Conservation (phyloP, 1,140 invertebrate genomes). For the Eulimnadia texana region DNA sequence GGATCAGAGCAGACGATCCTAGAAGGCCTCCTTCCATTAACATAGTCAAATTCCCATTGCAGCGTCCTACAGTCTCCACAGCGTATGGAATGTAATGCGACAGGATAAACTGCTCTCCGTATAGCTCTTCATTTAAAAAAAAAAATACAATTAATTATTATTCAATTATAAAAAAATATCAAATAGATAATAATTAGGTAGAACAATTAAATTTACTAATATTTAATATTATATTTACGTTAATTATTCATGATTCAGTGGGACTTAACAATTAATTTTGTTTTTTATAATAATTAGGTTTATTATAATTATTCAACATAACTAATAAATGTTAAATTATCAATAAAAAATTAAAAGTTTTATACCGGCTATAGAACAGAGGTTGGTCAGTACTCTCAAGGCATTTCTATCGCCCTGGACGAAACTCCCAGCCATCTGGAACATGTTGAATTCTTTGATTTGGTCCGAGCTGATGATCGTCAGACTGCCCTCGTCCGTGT, state of each 20-base stretch:
- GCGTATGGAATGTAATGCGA: constrained; percentile 89
- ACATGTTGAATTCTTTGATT: background rate
- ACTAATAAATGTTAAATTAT: background rate
- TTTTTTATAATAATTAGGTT: too few relatives aligned
- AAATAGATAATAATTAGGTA: too few relatives aligned
- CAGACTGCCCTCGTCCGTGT: constrained; percentile 53
- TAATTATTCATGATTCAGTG: too few relatives aligned
- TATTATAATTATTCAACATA: too few relatives aligned
- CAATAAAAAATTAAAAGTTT: background rate
- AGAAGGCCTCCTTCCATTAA: constrained; percentile 71
- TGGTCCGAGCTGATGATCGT: background rate
- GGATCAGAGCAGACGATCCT: constrained; percentile 61
- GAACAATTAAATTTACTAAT: too few relatives aligned
- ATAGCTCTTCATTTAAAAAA: constrained; percentile 50
- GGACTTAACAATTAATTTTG: too few relatives aligned
- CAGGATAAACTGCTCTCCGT: constrained; percentile 85
- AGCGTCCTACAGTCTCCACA: constrained; percentile 44
- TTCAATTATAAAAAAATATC: background rate
- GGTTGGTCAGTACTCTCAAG: constrained; percentile 67
- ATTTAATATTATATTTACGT: too few relatives aligned
- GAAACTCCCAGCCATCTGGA: constrained; percentile 18
- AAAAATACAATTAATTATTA: constrained; percentile 2
- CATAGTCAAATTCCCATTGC: constrained; percentile 6
- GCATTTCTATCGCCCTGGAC: constrained; percentile 65
- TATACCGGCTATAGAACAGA: constrained; percentile 63